phyloP scores from a whole-genome alignment of 2,113 vertebrate species.

The Protomyctophum bolini region DNA sequence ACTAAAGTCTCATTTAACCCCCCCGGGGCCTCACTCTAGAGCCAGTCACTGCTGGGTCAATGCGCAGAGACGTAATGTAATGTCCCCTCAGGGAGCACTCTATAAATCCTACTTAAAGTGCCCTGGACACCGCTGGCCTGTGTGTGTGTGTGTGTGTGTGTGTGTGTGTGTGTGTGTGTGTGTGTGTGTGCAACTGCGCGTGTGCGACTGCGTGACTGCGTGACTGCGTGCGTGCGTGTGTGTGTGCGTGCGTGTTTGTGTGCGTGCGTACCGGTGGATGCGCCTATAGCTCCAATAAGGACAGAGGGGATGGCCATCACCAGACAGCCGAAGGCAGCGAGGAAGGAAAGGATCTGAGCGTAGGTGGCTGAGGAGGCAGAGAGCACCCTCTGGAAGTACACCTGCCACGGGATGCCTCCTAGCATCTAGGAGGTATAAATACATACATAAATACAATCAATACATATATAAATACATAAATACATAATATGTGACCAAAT shows the following conservation, averaged over 20 bases:
- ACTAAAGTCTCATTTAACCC: too few relatives aligned
- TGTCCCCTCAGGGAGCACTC: too few relatives aligned
- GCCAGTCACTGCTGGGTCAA: too few relatives aligned
- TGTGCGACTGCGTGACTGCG: background rate
- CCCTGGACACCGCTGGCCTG: too few relatives aligned
- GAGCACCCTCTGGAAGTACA: conserved; percentile 97
- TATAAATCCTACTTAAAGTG: too few relatives aligned
- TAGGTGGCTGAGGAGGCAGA: conserved; percentile 97
- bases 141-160: background rate
- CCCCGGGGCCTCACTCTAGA: too few relatives aligned
- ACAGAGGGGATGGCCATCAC: conserved; percentile 93
- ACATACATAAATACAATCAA: too few relatives aligned
- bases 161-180: background rate
- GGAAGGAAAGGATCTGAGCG: conserved; percentile 94
- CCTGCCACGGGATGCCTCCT: conserved; percentile 98
- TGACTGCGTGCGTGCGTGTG: background rate
- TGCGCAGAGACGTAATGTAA: too few relatives aligned
- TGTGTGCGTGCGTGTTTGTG: conserved; percentile 4
- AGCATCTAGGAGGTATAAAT: conserved; percentile 81
- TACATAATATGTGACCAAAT: too few relatives aligned
- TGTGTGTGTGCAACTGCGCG: conserved; percentile 1
- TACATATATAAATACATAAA: too few relatives aligned
- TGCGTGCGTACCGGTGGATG: conserved; percentile 88
- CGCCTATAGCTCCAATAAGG: conserved; percentile 94
- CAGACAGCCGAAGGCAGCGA: conserved; percentile 94